These are phyloP conservation scores for Sussaba pulchella DNA, from an alignment of 2,888 invertebrate genomes.

Conservation along the genomic window DNA sequence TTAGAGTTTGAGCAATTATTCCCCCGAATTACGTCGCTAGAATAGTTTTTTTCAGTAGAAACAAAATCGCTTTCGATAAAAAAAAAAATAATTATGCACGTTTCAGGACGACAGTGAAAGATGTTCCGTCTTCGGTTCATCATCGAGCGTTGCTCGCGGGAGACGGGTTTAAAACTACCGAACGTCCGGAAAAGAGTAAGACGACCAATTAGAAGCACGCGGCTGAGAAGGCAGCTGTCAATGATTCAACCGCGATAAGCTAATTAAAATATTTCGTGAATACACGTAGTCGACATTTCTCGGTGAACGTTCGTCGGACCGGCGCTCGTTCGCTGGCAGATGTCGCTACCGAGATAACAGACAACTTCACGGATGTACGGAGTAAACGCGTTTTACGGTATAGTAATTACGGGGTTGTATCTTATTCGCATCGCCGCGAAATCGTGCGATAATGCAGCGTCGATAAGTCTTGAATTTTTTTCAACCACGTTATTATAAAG, in stretches of 20 bases:
- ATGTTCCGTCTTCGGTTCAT: not conserved
- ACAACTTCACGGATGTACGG: conserved; percentile 22
- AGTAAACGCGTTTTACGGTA: conserved; percentile 12
- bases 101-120: not conserved
- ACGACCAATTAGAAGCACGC: conserved; percentile 82
- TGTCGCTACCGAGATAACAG: conserved; percentile 76
- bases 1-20: too few species aligned
- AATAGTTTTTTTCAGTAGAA: too few species aligned
- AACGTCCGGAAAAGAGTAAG: conserved; percentile 34
- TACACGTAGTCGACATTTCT: conserved; percentile 63
- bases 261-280: conserved; percentile 84
- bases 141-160: conserved; percentile 18
- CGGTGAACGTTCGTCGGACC: conserved; percentile 40
- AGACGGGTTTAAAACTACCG: conserved; percentile 15
- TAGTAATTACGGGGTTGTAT: not conserved
- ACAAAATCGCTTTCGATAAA: too few species aligned
- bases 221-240: conserved; percentile 80
- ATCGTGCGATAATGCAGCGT: not conserved
- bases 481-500: not conserved
- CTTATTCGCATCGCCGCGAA: not conserved
- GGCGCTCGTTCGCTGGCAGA: conserved; percentile 76
- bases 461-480: not conserved
- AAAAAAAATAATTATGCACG: not conserved
- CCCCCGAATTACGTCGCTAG: too few species aligned
- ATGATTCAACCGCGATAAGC: conserved; percentile 81